Base-by-base conservation (phyloP, 1,140 invertebrate species). In the Cyclargus thomasi region DNA sequence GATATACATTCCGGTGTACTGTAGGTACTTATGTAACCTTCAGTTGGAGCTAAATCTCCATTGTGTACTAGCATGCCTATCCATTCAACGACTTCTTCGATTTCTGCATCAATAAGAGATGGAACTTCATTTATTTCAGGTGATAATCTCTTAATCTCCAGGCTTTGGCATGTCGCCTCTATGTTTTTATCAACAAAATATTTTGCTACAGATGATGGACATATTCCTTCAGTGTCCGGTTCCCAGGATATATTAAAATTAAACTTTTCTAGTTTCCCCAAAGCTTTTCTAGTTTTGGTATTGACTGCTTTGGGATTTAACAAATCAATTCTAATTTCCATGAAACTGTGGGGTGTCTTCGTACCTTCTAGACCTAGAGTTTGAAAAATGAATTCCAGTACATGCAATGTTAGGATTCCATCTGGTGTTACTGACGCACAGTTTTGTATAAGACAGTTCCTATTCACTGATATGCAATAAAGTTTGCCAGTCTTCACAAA, bases 191-290 rank as follows among this genome's bases (percentile, higher is more conserved):
- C 74, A 70, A 70, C 69, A 55, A 90, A 87, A 68, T 88, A 90
- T 69, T 84, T 88, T 20, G 85, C 85, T 55, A 90, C 77, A n/a
- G 86, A 83, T 18, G 85, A 88, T 62, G 85, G 85, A 65, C 87
- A 88, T 14, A 88, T 57, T 67, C 80, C 73, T 53, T 82, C 79
- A 53, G 72, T 64, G 55, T 80, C 53, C 5, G 87, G 86, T 36
- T 85, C 81, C 87, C 87, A 90, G 62, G 62, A 68, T 53, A 90
- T 62, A 65, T 81, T 70, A 63, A 85, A 86, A 69, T 86, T 73
- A 53, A 83, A 84, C 7, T 35, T n/a, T n/a, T 81, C 79, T 7
- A 89, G 55, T 67, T 86, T 88, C 4, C 53, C 63, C 65, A 88
- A 71, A 16, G 73, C 68, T 63, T 65, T 66, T 62, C 67, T 78